Evolutionary conservation across 1,140 invertebrate genomes (phyloP), one percentile per base, ranked within the genome.

Genomic region (Drosophila ohnishii): DNA sequence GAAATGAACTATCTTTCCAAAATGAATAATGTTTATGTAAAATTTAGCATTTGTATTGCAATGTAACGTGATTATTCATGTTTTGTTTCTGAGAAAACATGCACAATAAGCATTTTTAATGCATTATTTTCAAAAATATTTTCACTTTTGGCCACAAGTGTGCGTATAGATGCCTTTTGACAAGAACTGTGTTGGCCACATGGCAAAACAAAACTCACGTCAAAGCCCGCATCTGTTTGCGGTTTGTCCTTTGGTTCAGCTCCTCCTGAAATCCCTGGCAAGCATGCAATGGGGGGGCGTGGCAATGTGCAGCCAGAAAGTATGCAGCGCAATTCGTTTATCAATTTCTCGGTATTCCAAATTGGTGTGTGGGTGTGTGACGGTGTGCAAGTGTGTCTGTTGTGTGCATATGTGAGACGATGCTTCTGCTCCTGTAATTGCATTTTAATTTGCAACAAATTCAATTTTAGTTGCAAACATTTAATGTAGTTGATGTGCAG

Each of bases 381-480:
- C 19, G 19, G 19, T 22, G 22, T 22, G 22, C 22, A 1, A 1
- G 25, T 5, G 45, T 25, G 5, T n/a, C 13, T 34, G 30, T 59
- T 22, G 16, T n/a, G 16, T 56, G 8, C n/a, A 10, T 13, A n/a
- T 14, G 22, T 30, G 35, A 19, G 28, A 5, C 32, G 7, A 3
- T 19, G 32, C 35, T 25, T 53, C 56, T 56, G 35, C 56, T 37
- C 40, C 22, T 45, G 57, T 80, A 83, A 78, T 83, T 82, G 61
- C 70, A 78, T 70, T 82, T 82, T 78, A 82, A 82, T 82, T 82
- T 82, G 70, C 80, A 70, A 66, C 75, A 82, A 83, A 82, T 82
- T 56, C 51, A 83, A 82, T 82, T 82, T 69, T 35, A 57, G 78
- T 77, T 78, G 65, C 63, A 66, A 66, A 61, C 64, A 75, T 78